A percentile compares a stretch with the other conserved stretches of the same genome.
phyloP scores from a whole-genome alignment of 2,797 vertebrate genomes.

The Squalus acanthias region DNA sequence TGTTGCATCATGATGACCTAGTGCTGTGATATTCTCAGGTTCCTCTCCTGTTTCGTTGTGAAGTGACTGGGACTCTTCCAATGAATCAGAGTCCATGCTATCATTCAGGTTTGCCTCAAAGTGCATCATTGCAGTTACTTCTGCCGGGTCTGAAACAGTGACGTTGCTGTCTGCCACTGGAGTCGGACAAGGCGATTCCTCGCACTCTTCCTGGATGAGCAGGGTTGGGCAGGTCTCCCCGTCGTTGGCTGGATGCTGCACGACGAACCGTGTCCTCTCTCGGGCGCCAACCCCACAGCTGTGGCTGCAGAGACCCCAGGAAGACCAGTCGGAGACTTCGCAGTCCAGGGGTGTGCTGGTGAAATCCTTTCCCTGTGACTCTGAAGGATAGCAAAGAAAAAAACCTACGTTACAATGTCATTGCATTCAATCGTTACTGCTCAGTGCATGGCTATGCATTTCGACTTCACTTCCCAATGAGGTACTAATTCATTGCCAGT shows the following conservation, averaged over 20 bases:
- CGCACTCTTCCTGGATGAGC: constrained; percentile 20
- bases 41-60: not conserved
- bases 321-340: constrained; percentile 39
- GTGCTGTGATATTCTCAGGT: not conserved
- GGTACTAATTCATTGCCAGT: not conserved
- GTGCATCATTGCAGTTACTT: not conserved
- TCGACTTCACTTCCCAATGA: not conserved
- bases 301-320: constrained; percentile 39
- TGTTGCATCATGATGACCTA: not conserved
- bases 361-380: not conserved
- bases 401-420: not conserved
- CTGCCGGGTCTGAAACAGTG: constrained; percentile 1
- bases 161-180: constrained; percentile 15
- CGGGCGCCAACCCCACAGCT: constrained; percentile 33
- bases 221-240: constrained; percentile 31
- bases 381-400: not conserved
- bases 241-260: constrained; percentile 35
- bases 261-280: constrained; percentile 35
- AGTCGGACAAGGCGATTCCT: constrained; percentile 25
- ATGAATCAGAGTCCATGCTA: not conserved
- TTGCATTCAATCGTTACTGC: not conserved
- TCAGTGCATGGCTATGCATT: not conserved
- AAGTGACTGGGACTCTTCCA: not conserved
- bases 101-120: not conserved
- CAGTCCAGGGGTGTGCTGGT: constrained; percentile 31